phyloP scores from a whole-genome alignment of 2,113 vertebrate species.

The Gila orcuttii region DNA sequence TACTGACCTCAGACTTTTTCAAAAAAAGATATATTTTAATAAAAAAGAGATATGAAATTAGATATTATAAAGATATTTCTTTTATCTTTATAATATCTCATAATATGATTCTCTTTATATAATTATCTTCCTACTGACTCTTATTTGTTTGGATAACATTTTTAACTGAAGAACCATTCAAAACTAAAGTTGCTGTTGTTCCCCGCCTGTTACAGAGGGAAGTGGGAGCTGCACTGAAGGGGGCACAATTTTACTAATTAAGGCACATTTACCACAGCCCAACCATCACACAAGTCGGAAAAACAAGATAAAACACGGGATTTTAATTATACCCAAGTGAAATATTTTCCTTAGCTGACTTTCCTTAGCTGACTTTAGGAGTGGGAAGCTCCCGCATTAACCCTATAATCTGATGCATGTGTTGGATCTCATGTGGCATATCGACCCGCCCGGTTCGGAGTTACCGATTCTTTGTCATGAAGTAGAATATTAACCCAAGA shows the following conservation, averaged over 20 bases:
- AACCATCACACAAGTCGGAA: not conserved
- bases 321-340: not conserved
- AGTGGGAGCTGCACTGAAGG: not conserved
- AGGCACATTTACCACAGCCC: not conserved
- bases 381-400: not conserved
- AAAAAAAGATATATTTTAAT: no score
- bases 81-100: no score
- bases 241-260: not conserved
- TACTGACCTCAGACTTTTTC: no score
- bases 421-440: not conserved
- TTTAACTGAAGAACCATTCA: not conserved
- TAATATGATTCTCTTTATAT: not conserved
- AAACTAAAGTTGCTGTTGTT: not conserved
- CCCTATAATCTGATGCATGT: not conserved
- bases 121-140: not conserved
- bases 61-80: no score
- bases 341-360: not conserved
- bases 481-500: slow-evolving; percentile 70
- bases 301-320: not conserved
- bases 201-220: not conserved
- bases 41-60: no score
- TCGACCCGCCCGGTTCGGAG: not conserved
- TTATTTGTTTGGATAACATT: not conserved
- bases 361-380: no score
- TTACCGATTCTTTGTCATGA: not conserved